Percentiles rank a stretch among this genome's conserved stretches.
Evolutionary conservation across 2,113 vertebrate species (phyloP).

Genomic region (Cebus imitator): DNA sequence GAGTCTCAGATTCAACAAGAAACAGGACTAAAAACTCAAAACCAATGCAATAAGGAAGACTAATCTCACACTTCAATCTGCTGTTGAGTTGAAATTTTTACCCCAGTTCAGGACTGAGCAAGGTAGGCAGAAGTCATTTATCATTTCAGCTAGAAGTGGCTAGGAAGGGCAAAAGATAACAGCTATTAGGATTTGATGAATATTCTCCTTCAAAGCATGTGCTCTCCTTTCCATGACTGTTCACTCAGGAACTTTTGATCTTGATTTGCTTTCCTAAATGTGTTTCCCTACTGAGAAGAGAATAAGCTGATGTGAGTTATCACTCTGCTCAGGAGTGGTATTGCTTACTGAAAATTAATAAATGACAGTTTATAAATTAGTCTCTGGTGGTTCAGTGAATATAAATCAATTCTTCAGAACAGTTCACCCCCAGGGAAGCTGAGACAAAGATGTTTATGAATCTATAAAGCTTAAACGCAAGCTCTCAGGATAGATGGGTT

Average conservation of each 20-base stretch:
- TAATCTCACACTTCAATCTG: not conserved
- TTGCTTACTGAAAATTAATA: slow-evolving; percentile 46
- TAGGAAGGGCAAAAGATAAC: not conserved
- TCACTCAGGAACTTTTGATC: not conserved
- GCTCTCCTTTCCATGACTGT: not conserved
- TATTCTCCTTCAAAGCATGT: not conserved
- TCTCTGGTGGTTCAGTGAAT: not conserved
- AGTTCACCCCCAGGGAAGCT: not conserved
- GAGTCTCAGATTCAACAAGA: not conserved
- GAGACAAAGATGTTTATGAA: not conserved
- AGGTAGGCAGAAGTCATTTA: not conserved
- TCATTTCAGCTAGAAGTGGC: not conserved
- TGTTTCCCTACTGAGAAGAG: not conserved
- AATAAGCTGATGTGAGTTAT: slow-evolving; percentile 14
- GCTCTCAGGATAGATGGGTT: not conserved
- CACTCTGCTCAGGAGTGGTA: not conserved
- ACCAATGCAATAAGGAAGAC: not conserved
- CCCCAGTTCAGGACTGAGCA: not conserved
- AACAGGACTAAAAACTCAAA: not conserved
- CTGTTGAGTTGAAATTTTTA: not conserved
- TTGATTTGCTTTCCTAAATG: not conserved
- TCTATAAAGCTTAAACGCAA: not conserved
- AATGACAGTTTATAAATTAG: slow-evolving; percentile 9
- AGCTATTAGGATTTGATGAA: not conserved
- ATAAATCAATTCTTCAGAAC: not conserved